A percentile compares a stretch with the other conserved stretches of the same genome.
These are phyloP conservation scores for Tamias sibiricus DNA, from an alignment of 2,113 vertebrate species.

Conservation along the genomic window DNA sequence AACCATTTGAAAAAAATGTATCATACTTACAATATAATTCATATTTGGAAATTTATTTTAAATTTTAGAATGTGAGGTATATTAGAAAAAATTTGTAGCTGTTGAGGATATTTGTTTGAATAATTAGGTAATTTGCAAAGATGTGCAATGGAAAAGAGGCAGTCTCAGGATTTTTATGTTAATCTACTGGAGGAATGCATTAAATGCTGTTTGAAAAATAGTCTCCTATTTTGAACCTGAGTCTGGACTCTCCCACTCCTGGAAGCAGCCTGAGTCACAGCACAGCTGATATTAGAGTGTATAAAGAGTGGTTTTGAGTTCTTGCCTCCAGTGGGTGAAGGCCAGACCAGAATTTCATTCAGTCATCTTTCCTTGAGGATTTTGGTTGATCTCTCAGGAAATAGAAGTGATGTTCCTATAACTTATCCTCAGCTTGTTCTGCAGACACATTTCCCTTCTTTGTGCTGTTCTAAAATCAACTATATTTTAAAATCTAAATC, in stretches of 20 bases:
- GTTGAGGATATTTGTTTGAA: neutral
- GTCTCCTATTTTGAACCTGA: neutral
- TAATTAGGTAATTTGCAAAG: neutral
- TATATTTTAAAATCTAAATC: neutral
- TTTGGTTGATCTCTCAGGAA: neutral
- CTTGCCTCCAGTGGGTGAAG: neutral
- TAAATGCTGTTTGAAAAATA: neutral
- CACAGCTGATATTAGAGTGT: neutral
- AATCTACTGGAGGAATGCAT: neutral
- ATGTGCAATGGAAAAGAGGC: neutral
- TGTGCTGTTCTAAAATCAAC: neutral
- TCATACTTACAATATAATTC: neutral
- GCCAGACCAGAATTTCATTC: neutral
- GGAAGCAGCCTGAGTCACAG: neutral
- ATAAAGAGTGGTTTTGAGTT: neutral
- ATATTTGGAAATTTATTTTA: neutral
- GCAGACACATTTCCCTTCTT: neutral
- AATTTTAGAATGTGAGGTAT: neutral
- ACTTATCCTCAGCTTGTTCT: neutral
- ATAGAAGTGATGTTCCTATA: neutral
- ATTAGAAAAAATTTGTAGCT: neutral
- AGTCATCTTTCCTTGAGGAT: neutral
- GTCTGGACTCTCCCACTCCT: neutral
- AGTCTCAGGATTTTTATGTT: neutral
- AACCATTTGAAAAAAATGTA: neutral